A percentile compares a stretch with the other conserved stretches of the same genome.
Conservation (phyloP, 2,113 vertebrate genomes). For the Ochotona curzoniae region DNA sequence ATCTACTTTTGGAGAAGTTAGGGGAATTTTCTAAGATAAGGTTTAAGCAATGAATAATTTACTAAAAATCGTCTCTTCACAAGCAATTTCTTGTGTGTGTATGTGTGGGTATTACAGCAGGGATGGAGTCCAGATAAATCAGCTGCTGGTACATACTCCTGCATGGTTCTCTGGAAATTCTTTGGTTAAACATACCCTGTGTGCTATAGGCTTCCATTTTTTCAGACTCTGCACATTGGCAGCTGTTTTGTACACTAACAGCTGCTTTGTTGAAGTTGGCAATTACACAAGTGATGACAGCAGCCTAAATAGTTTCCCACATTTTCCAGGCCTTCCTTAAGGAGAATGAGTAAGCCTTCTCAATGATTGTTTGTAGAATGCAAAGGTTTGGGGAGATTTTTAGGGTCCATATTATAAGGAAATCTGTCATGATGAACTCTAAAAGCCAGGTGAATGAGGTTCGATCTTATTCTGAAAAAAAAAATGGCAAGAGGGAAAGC, state of each 20-base stretch:
- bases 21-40: slow-evolving; percentile 38
- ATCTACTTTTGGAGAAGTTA: slow-evolving; percentile 48
- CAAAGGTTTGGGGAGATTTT: not conserved
- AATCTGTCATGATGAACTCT: not conserved
- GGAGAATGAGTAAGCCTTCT: slow-evolving; percentile 44
- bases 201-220: slow-evolving; percentile 23
- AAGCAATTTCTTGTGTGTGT: not conserved
- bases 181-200: slow-evolving; percentile 30
- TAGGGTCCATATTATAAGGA: slow-evolving; percentile 21
- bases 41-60: slow-evolving; percentile 48
- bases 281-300: slow-evolving; percentile 45
- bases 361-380: not conserved
- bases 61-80: slow-evolving; percentile 16
- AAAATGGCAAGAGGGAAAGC: not conserved
- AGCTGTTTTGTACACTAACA: slow-evolving; percentile 61
- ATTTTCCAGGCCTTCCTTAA: slow-evolving; percentile 53
- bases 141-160: not conserved
- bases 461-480: slow-evolving; percentile 33
- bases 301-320: slow-evolving; percentile 45
- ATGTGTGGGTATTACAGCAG: not conserved
- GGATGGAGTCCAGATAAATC: too few species aligned
- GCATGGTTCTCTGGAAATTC: slow-evolving; percentile 26
- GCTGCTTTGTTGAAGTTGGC: slow-evolving; percentile 59
- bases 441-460: slow-evolving; percentile 37
- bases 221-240: slow-evolving; percentile 48